These are phyloP conservation scores for Nysson spinosus DNA, from an alignment of 2,888 invertebrate genomes.

Conservation along the genomic window DNA sequence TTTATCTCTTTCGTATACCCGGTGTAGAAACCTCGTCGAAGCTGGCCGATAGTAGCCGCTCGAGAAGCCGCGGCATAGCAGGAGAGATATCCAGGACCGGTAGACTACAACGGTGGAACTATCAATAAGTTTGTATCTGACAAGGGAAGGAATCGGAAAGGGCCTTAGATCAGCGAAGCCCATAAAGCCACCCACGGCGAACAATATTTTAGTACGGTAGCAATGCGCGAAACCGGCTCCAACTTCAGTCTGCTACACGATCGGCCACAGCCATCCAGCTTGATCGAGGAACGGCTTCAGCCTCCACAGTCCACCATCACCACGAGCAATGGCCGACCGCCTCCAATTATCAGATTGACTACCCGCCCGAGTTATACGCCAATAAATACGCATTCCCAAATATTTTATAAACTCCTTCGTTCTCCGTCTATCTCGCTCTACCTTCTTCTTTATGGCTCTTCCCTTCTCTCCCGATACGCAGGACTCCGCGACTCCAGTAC, in stretches of 20 bases:
- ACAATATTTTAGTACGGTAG: constrained; percentile 75
- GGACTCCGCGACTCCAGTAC: constrained; percentile 1
- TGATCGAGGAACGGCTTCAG: constrained; percentile 16
- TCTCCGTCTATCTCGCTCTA: constrained; percentile 30
- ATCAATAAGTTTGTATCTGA: constrained; percentile 71
- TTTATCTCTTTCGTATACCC: constrained; percentile 1
- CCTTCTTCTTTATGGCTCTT: constrained; percentile 5
- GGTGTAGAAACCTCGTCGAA: constrained; percentile 1
- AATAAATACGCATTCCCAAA: constrained; percentile 63
- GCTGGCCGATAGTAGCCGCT: constrained; percentile 39
- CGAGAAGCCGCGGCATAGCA: constrained; percentile 43
- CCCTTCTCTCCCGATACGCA: constrained; percentile 5
- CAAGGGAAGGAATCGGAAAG: constrained; percentile 67
- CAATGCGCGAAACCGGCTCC: constrained; percentile 70
- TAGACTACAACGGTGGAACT: constrained; percentile 59
- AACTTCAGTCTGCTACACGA: constrained; percentile 39
- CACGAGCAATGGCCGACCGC: constrained; percentile 39
- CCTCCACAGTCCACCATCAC: too few species aligned
- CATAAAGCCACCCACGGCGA: constrained; percentile 75
- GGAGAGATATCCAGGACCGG: constrained; percentile 33
- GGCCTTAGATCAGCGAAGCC: constrained; percentile 67
- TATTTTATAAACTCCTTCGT: constrained; percentile 58
- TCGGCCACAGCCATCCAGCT: constrained; percentile 12
- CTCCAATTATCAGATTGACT: constrained; percentile 69
- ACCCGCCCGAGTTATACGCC: constrained; percentile 51